phyloP scores from a whole-genome alignment of 2,113 vertebrate species.

The Mustela nigripes region DNA sequence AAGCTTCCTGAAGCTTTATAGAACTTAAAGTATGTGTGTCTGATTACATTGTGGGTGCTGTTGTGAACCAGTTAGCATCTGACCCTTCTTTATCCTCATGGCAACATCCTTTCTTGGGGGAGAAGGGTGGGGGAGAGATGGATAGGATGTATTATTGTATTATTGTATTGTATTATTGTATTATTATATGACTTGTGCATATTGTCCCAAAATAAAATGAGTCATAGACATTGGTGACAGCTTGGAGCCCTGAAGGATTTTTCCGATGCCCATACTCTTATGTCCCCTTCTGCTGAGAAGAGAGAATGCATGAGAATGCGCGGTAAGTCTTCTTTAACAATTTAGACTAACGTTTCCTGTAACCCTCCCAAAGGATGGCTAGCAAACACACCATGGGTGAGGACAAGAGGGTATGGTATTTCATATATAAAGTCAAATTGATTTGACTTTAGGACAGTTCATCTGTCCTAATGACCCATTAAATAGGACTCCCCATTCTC shows the following conservation, averaged over 20 bases:
- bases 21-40: background rate
- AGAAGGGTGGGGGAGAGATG: background rate
- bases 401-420: background rate
- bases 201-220: background rate
- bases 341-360: background rate
- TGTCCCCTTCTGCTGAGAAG: background rate
- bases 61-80: background rate
- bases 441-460: background rate
- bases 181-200: background rate
- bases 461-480: too few species aligned
- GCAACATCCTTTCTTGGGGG: background rate
- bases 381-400: too few species aligned
- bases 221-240: background rate
- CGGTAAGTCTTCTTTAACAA: background rate
- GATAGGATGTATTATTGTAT: background rate
- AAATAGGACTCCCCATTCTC: too few species aligned
- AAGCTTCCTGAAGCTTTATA: background rate
- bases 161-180: too few species aligned
- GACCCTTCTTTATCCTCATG: background rate
- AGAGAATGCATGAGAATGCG: background rate
- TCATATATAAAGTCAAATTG: background rate
- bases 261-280: background rate
- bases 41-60: background rate
- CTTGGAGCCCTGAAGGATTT: background rate
- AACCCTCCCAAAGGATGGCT: too few species aligned